A percentile compares a stretch with the other conserved stretches of the same genome.
These are phyloP conservation scores for Lagocephalus sceleratus DNA, from an alignment of 2,797 vertebrate species.

Conservation along the genomic window DNA sequence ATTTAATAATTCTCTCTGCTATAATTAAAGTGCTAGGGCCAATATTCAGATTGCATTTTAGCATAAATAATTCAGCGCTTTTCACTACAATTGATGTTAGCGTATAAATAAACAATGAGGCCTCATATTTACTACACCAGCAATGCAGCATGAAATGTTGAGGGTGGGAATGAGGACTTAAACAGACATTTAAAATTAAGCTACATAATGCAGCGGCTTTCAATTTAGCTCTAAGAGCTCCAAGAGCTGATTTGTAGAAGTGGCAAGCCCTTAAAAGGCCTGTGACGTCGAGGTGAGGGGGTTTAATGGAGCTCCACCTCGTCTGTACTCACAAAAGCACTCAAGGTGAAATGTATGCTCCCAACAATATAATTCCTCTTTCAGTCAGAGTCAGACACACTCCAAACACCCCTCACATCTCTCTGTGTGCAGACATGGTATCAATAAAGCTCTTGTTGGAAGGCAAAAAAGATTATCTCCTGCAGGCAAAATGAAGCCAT, in stretches of 20 bases:
- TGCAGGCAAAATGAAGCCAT: slow-evolving; percentile 61
- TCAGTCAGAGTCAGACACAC: slow-evolving; percentile 62
- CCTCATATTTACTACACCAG: slow-evolving; percentile 74
- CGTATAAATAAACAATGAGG: slow-evolving; percentile 83
- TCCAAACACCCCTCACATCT: slow-evolving; percentile 56
- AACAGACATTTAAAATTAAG: slow-evolving; percentile 84
- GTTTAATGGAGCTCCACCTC: slow-evolving; percentile 74
- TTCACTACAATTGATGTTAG: slow-evolving; percentile 83
- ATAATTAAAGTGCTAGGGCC: slow-evolving; percentile 82
- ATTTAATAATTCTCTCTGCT: slow-evolving; percentile 78
- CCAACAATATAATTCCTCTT: slow-evolving; percentile 71
- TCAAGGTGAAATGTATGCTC: slow-evolving; percentile 74
- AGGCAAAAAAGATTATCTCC: slow-evolving; percentile 67
- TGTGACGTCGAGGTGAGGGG: slow-evolving; percentile 52
- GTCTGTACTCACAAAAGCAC: slow-evolving; percentile 64
- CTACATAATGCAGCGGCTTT: slow-evolving; percentile 79
- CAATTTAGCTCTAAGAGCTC: slow-evolving; percentile 72
- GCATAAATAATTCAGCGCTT: slow-evolving; percentile 84
- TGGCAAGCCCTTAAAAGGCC: slow-evolving; percentile 79
- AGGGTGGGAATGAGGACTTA: slow-evolving; percentile 64
- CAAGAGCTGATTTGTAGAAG: slow-evolving; percentile 79
- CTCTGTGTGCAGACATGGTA: slow-evolving; percentile 55
- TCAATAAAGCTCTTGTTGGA: slow-evolving; percentile 71
- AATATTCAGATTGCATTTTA: slow-evolving; percentile 84
- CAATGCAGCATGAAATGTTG: slow-evolving; percentile 49